Evolutionary conservation across 2,113 vertebrate genomes (phyloP).

Genomic region (Oncorhynchus kisutch): DNA sequence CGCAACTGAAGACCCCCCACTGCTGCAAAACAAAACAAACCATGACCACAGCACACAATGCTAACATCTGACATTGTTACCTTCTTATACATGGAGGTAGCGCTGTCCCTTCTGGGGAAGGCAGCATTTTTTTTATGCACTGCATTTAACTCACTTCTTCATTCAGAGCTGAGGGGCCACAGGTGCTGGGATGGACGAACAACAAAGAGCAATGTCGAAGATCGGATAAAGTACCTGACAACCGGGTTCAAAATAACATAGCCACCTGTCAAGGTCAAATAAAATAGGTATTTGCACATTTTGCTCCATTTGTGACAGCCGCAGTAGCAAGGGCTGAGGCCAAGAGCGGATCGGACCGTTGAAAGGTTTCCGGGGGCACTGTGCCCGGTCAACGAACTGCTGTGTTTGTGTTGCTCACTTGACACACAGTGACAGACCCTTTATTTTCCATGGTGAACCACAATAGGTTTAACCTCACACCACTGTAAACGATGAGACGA

Average conservation of each 20-base stretch:
- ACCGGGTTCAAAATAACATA: too few relatives aligned
- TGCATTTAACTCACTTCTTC: too few relatives aligned
- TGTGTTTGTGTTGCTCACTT: constrained; percentile 58
- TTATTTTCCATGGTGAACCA: constrained; percentile 92
- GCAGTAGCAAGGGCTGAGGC: constrained; percentile 33
- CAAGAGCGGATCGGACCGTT: constrained; percentile 25
- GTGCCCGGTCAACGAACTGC: constrained; percentile 26
- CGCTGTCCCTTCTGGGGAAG: too few relatives aligned
- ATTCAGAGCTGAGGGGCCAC: too few relatives aligned
- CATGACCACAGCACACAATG: not conserved
- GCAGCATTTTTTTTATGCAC: too few relatives aligned
- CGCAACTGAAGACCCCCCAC: not conserved
- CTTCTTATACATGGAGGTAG: too few relatives aligned
- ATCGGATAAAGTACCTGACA: too few relatives aligned
- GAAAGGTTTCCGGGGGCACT: constrained; percentile 56
- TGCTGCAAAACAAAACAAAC: not conserved
- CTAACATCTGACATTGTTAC: too few relatives aligned
- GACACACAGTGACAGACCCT: constrained; percentile 74
- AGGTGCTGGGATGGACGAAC: too few relatives aligned
- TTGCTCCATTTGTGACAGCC: constrained; percentile 16
- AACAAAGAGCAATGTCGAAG: too few relatives aligned
- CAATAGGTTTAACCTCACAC: constrained; percentile 75
- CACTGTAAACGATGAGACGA: constrained; percentile 72
- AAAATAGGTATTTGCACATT: not conserved
- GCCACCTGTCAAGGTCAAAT: too few relatives aligned